Evolutionary conservation across 1,140 invertebrate species (phyloP).

Genomic region (Saxidomus purpurata): DNA sequence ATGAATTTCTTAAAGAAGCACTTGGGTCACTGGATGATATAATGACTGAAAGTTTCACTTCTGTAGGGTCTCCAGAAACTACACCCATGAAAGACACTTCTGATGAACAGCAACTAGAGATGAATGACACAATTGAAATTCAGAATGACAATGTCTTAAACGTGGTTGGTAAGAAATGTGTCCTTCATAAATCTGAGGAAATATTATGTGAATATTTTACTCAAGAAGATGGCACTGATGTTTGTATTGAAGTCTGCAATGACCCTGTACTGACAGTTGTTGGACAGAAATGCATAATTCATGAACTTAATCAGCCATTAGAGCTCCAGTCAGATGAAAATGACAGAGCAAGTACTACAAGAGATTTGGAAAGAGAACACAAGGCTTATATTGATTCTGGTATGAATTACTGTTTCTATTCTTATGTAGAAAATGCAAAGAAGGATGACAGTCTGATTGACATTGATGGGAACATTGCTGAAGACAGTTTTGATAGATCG

Average conservation of each 20-base stretch:
- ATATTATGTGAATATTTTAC: neutral
- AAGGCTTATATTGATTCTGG: neutral
- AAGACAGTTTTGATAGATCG: constrained; percentile 1
- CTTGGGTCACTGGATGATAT: constrained; percentile 71
- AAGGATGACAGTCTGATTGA: neutral
- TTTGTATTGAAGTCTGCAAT: constrained; percentile 35
- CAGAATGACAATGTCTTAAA: constrained; percentile 44
- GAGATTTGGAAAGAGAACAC: neutral
- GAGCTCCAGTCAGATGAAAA: neutral
- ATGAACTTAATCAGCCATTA: neutral
- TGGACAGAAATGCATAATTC: constrained; percentile 45
- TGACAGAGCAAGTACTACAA: neutral
- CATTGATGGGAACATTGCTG: neutral
- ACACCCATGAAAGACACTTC: neutral
- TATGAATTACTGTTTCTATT: neutral
- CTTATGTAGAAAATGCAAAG: neutral
- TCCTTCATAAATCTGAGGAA: constrained; percentile 25
- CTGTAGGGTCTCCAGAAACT: neutral
- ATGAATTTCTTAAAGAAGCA: constrained; percentile 72
- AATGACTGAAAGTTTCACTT: constrained; percentile 5
- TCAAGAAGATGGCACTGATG: neutral
- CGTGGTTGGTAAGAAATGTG: constrained; percentile 52
- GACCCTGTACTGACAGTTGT: constrained; percentile 40
- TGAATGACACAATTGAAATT: constrained; percentile 26
- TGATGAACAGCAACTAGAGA: neutral